These are phyloP conservation scores for Synanceia verrucosa DNA, from an alignment of 2,797 vertebrate genomes.

Conservation along the genomic window DNA sequence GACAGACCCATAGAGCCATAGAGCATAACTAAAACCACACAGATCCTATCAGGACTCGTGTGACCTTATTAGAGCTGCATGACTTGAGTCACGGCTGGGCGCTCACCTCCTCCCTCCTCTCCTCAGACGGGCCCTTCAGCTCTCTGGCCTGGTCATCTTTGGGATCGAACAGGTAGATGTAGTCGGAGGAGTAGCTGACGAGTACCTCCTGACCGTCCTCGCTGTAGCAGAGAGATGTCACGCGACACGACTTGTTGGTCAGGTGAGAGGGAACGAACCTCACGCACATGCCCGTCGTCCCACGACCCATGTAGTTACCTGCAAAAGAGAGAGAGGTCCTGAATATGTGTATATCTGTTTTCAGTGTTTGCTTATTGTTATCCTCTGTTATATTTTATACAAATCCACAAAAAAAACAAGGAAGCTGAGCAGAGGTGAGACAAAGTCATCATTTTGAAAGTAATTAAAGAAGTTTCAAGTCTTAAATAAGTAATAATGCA, in stretches of 20 bases:
- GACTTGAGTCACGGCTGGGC: background rate
- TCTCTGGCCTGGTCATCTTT: conserved; percentile 95
- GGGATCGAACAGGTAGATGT: conserved; percentile 97
- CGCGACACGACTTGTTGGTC: conserved; percentile 95
- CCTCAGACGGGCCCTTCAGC: conserved; percentile 95
- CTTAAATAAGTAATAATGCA: no score
- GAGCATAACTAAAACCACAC: background rate
- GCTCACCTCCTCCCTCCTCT: conserved; percentile 93
- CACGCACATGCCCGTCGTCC: conserved; percentile 95
- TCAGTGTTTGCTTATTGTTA: background rate
- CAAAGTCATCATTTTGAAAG: no score
- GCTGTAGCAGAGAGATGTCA: conserved; percentile 97
- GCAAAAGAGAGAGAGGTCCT: background rate
- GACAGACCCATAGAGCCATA: background rate
- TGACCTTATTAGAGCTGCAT: background rate
- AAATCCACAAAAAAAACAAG: no score
- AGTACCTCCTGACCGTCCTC: conserved; percentile 96
- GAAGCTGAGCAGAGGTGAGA: no score
- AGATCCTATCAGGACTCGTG: background rate
- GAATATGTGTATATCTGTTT: background rate
- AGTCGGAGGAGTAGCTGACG: conserved; percentile 99
- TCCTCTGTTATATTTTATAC: background rate
- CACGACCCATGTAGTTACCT: conserved; percentile 96
- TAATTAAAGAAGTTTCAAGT: no score
- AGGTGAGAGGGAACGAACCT: conserved; percentile 96